A percentile compares a stretch with the other conserved stretches of the same genome.
Conservation (phyloP, 1,140 invertebrate genomes). For the Caerostris extrusa region DNA sequence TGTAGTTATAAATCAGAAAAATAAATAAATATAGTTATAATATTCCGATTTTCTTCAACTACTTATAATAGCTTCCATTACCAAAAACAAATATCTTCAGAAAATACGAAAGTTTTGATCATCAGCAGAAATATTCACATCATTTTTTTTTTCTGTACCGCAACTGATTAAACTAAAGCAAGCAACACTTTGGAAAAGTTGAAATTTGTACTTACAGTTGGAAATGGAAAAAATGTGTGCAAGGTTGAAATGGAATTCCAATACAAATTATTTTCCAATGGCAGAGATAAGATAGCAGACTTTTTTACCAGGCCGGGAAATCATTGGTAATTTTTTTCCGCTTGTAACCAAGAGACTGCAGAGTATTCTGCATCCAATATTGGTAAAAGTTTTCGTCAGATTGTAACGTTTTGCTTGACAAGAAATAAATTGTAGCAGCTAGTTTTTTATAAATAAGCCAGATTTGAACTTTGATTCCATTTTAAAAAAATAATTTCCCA, state of each 20-base stretch:
- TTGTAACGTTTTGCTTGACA: background rate
- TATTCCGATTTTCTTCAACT: no score
- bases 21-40: no score
- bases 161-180: background rate
- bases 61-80: no score
- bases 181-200: background rate
- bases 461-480: background rate
- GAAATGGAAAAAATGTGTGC: background rate
- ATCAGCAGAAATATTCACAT: background rate
- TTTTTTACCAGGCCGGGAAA: background rate
- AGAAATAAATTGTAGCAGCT: background rate
- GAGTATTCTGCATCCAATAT: background rate
- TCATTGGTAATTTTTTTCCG: background rate
- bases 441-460: background rate
- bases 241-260: slow-evolving; percentile 1
- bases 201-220: background rate
- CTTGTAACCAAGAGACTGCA: background rate
- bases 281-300: slow-evolving; percentile 9
- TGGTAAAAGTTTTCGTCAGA: background rate
- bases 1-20: no score
- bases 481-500: no score
- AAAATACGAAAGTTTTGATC: background rate
- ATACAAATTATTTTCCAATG: slow-evolving; percentile 53
- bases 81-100: no score
- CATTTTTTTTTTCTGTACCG: background rate